Conservation (phyloP, 2,888 invertebrate genomes). For the Nemotelus nigrinus region DNA sequence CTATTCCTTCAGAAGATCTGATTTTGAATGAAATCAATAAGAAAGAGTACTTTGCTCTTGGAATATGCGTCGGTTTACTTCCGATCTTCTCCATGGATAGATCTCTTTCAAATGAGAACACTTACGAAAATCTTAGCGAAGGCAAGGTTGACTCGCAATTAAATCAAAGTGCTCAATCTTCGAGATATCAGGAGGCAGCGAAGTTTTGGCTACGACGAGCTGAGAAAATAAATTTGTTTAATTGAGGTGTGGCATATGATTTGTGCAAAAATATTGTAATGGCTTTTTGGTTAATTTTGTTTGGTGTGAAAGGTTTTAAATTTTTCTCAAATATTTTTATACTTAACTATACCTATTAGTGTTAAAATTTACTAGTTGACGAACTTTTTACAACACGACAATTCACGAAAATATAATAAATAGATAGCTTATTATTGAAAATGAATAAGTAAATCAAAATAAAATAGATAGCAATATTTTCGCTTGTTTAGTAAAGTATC, state of each 20-base stretch:
- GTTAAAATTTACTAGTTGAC: too few relatives aligned
- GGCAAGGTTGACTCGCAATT: conserved; percentile 1
- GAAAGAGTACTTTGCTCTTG: conserved; percentile 52
- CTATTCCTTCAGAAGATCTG: conserved; percentile 50
- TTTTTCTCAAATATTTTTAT: background rate
- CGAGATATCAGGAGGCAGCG: conserved; percentile 16
- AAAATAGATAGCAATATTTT: too few relatives aligned
- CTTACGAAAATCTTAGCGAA: conserved; percentile 42
- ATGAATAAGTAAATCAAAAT: too few relatives aligned
- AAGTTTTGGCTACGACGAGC: conserved; percentile 3
- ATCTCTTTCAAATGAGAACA: conserved; percentile 48
- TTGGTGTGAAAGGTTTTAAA: too few relatives aligned
- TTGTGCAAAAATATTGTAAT: too few relatives aligned
- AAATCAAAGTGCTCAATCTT: background rate
- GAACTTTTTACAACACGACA: too few relatives aligned
- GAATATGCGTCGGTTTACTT: conserved; percentile 51
- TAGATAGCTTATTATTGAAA: too few relatives aligned
- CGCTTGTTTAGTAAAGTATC: too few relatives aligned
- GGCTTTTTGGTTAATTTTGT: too few relatives aligned
- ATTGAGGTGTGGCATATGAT: background rate
- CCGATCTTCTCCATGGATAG: conserved; percentile 52
- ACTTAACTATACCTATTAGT: too few relatives aligned
- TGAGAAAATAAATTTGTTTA: background rate
- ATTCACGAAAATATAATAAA: too few relatives aligned
- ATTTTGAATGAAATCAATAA: conserved; percentile 49